A percentile compares a stretch with the other conserved stretches of the same genome.
phyloP scores from a whole-genome alignment of 2,113 vertebrate species.

The Gymnarchus niloticus region DNA sequence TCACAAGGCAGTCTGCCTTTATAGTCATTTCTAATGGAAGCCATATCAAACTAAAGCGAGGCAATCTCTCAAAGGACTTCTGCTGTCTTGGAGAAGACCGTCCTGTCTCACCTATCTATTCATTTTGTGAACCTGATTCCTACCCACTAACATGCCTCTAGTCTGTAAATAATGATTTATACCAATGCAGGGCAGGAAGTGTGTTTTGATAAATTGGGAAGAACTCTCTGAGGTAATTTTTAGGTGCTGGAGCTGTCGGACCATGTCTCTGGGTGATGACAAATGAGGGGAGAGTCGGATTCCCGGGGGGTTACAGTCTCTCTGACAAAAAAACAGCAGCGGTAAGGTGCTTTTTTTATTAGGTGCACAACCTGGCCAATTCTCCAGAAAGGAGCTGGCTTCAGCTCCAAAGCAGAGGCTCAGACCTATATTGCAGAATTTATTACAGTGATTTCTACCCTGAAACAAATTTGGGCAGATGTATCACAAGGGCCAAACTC shows the following conservation, averaged over 20 bases:
- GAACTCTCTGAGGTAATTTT: slow-evolving; percentile 41
- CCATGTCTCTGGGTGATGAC: slow-evolving; percentile 41
- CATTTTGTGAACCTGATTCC: slow-evolving; percentile 28
- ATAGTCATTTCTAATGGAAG: not conserved
- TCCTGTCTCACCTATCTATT: not conserved
- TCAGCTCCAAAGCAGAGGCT: slow-evolving; percentile 26
- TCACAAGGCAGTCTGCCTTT: not conserved
- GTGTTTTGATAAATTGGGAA: slow-evolving; percentile 48
- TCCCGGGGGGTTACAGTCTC: slow-evolving; percentile 34
- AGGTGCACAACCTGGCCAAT: slow-evolving; percentile 43
- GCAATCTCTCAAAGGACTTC: not conserved
- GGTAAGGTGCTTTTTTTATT: slow-evolving; percentile 40
- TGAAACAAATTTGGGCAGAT: slow-evolving; percentile 37
- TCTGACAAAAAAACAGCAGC: slow-evolving; percentile 36
- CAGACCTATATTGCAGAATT: not conserved
- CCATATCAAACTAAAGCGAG: not conserved
- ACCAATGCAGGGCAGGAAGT: slow-evolving; percentile 34
- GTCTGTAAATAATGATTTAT: slow-evolving; percentile 49
- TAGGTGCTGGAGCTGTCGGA: slow-evolving; percentile 35
- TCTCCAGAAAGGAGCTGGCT: slow-evolving; percentile 5
- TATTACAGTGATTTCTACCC: slow-evolving; percentile 22
- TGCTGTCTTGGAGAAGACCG: not conserved
- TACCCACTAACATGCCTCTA: slow-evolving; percentile 28
- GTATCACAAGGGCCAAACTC: slow-evolving; percentile 39
- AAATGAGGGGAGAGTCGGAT: slow-evolving; percentile 40